Evolutionary conservation across 2,797 vertebrate genomes (phyloP).

Genomic region (Naso thynnoides): DNA sequence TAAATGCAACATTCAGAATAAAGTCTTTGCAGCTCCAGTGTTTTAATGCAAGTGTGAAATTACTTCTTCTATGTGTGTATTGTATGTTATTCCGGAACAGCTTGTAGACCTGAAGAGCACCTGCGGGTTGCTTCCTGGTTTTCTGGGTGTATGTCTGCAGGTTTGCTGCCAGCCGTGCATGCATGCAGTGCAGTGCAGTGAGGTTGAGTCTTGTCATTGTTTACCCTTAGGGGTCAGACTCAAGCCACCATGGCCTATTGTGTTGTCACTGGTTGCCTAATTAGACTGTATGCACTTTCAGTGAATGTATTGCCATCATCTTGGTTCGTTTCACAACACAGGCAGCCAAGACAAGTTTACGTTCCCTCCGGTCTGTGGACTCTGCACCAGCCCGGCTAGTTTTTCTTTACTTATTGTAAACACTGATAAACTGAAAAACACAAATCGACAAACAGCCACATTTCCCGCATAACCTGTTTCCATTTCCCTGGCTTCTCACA

Average conservation of each 20-base stretch:
- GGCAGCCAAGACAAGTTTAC: slow-evolving; percentile 74
- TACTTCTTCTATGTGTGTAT: slow-evolving; percentile 12
- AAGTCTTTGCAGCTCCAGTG: neutral
- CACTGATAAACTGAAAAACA: slow-evolving; percentile 69
- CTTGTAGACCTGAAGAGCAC: neutral
- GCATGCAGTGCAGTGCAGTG: slow-evolving; percentile 20
- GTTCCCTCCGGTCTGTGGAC: slow-evolving; percentile 67
- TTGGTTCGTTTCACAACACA: slow-evolving; percentile 51
- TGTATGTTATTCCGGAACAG: slow-evolving; percentile 8
- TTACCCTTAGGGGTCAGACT: slow-evolving; percentile 46
- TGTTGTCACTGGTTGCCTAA: slow-evolving; percentile 35
- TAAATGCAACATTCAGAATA: slow-evolving; percentile 19
- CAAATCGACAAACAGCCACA: slow-evolving; percentile 21
- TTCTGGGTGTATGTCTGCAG: slow-evolving; percentile 16
- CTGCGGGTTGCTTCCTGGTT: slow-evolving; percentile 39
- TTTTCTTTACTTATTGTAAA: slow-evolving; percentile 76
- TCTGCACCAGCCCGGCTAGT: slow-evolving; percentile 79
- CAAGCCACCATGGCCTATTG: slow-evolving; percentile 33
- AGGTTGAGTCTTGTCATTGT: slow-evolving; percentile 52
- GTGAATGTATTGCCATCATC: slow-evolving; percentile 44
- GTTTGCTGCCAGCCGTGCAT: slow-evolving; percentile 19
- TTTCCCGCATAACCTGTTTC: slow-evolving; percentile 71
- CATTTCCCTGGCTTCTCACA: slow-evolving; percentile 51
- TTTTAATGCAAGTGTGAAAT: slow-evolving; percentile 16
- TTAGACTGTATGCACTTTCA: slow-evolving; percentile 4